Evolutionary conservation across 2,113 vertebrate species (phyloP).

Genomic region (Kobus ellipsiprymnus): DNA sequence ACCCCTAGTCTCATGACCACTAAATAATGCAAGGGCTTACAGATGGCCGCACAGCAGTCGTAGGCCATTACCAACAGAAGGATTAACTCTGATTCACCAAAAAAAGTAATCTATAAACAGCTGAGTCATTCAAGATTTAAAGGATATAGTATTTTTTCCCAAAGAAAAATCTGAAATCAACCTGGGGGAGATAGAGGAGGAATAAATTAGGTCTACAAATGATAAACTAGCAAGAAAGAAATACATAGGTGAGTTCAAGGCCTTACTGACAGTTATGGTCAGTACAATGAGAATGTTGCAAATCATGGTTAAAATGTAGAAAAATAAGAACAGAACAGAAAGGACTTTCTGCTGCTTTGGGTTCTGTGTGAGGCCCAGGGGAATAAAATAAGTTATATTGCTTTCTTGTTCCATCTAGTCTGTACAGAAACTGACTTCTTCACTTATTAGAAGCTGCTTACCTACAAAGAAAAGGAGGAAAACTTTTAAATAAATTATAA

Average conservation of each 20-base stretch:
- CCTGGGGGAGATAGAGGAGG: background rate
- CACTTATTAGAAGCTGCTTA: background rate
- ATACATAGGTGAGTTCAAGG: constrained; percentile 12
- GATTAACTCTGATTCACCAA: constrained; percentile 26
- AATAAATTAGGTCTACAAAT: constrained; percentile 3
- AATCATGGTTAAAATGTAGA: background rate
- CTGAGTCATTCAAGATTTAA: constrained; percentile 19
- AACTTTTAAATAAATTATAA: background rate
- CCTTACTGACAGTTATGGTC: background rate
- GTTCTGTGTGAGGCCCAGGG: background rate
- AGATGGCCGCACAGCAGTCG: constrained; percentile 54
- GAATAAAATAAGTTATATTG: constrained; percentile 51
- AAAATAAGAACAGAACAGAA: background rate
- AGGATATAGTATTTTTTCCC: background rate
- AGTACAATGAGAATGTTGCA: background rate
- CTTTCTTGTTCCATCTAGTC: background rate
- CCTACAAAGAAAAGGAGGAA: background rate
- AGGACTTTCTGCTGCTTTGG: background rate
- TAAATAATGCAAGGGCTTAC: constrained; percentile 50
- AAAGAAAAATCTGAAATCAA: background rate
- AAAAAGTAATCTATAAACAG: constrained; percentile 46
- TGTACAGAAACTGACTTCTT: background rate
- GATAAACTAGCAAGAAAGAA: constrained; percentile 33
- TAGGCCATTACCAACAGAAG: constrained; percentile 58
- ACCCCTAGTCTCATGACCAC: background rate